Evolutionary conservation across 2,888 invertebrate species (phyloP), one percentile per base, ranked within the genome.

Genomic region (Spodoptera picta): DNA sequence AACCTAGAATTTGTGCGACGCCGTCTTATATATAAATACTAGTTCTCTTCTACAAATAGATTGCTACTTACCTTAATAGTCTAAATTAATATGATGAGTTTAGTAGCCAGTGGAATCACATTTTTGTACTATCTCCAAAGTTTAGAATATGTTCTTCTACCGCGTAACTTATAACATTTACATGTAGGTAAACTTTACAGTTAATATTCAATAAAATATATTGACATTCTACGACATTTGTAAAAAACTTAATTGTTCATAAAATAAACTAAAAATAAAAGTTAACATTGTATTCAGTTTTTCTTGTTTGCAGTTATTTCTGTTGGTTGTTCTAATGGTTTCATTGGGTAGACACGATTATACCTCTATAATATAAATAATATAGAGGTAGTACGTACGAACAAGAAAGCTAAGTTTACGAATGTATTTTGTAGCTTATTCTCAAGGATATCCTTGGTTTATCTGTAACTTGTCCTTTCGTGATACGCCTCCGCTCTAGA

Each of bases 1-100:
- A 90, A 88, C 90, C 90, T 84, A 88, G 81, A 86, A 88, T 85
- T 87, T 79, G 71, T 77, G 61, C 51, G 56, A 51, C 48, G 19
- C 61, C 57, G 57, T 64, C 57, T 60, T 54, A 60, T 61, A 69
- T 60, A 62, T 65, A 70, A 66, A 73, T 77, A 77, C 48, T 24
- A 44, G 60, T 67, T 75, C 66, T 71, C 65, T 55, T 62, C 65
- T 56, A 56, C 44, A 57, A 75, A 62, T 61, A 11, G 24, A 42
- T 19, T 51, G 36, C 48, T 64, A 43, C 14, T 50, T 56, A 49
- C 58, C 23, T 44, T 65, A 54, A 57, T 51, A 68, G 64, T 62
- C 64, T 12, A 57, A 68, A 67, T 19, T 61, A 73, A 62, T 50
- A 49, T 44, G 58, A 53, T 31, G 52, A 45, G 49, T 58, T 65